phyloP scores from a whole-genome alignment of 2,797 vertebrate genomes.

The Molothrus ater region DNA sequence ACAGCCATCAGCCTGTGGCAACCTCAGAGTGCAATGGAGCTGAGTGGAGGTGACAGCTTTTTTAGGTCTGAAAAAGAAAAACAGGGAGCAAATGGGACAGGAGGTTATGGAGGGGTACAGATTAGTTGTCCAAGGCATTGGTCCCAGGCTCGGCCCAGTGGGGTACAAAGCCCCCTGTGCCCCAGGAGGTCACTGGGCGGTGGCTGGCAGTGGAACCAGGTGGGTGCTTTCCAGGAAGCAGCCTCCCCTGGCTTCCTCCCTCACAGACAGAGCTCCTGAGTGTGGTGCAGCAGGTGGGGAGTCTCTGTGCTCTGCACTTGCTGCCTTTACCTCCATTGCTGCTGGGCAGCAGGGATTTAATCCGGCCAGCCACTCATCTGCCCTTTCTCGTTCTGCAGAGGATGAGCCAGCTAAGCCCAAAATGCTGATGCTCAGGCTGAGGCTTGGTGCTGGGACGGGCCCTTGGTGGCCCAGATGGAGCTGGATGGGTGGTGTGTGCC shows the following conservation, averaged over 20 bases:
- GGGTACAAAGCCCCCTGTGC: background rate
- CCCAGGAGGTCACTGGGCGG: fast-evolving
- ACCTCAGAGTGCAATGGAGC: background rate
- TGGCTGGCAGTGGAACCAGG: fast-evolving
- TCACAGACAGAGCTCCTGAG: background rate
- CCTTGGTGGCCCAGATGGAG: background rate
- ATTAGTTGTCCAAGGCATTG: background rate
- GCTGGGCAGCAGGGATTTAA: background rate
- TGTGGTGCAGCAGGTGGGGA: background rate
- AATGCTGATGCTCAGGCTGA: background rate
- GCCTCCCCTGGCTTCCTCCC: background rate
- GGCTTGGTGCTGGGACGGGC: fast-evolving
- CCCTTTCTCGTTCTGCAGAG: background rate
- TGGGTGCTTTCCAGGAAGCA: background rate
- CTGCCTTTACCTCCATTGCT: background rate
- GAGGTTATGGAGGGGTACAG: background rate
- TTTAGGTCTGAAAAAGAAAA: background rate
- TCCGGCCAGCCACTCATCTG: fast-evolving
- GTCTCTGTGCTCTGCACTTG: background rate
- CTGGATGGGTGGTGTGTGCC: background rate
- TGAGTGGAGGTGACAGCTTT: background rate
- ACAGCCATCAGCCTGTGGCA: background rate
- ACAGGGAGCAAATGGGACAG: background rate
- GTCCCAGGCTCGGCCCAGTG: background rate
- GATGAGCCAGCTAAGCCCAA: background rate